A percentile compares a stretch with the other conserved stretches of the same genome.
Evolutionary conservation across 2,113 vertebrate genomes (phyloP).

Genomic region (Galeopterus variegatus): DNA sequence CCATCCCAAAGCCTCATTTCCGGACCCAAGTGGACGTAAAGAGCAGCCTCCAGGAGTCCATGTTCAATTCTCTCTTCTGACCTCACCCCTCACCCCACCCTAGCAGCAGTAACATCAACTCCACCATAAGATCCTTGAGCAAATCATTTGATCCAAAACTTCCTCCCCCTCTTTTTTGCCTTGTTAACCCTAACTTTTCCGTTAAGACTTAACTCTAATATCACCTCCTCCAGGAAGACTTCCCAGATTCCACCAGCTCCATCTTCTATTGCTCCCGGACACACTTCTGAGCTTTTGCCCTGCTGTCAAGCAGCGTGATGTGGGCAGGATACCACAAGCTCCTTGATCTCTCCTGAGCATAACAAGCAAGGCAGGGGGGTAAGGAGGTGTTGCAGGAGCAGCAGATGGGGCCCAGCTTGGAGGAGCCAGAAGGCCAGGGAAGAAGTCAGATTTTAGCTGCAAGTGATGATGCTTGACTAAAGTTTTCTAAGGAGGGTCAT

Average conservation of each 20-base stretch:
- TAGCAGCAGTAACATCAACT: neutral
- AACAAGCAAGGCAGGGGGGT: too few species aligned
- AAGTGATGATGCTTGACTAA: neutral
- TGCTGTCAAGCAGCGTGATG: neutral
- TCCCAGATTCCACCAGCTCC: neutral
- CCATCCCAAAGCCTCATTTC: neutral
- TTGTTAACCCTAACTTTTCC: neutral
- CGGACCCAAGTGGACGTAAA: neutral
- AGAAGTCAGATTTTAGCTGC: neutral
- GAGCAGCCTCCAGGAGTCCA: neutral
- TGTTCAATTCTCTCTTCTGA: neutral
- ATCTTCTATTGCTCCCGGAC: too few species aligned
- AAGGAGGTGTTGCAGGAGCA: too few species aligned
- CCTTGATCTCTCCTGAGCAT: neutral
- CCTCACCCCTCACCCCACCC: fast-evolving
- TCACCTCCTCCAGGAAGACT: neutral
- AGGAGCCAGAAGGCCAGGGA: neutral
- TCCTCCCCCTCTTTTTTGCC: neutral
- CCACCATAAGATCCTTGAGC: neutral
- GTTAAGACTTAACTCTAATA: neutral
- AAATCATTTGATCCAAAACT: neutral
- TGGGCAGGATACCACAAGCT: neutral
- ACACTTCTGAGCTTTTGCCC: neutral
- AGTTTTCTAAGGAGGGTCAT: neutral
- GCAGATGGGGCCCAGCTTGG: neutral